These are phyloP conservation scores for Platygyra sinensis DNA, from an alignment of 64 coral and sea anemone species.

Conservation along the genomic window DNA sequence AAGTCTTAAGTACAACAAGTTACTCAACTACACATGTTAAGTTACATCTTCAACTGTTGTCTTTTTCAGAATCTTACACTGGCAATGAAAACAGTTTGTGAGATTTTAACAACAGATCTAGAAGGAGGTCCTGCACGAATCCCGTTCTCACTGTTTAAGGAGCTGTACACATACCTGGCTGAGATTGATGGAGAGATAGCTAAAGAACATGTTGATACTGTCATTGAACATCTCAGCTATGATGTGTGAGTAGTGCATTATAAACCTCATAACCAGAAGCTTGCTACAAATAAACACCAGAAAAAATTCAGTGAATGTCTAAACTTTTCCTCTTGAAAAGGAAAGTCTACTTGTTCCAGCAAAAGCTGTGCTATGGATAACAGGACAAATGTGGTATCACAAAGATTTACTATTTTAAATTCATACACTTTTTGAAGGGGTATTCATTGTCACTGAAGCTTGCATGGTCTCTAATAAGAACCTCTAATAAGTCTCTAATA, in stretches of 20 bases:
- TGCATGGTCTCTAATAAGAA: too few species aligned
- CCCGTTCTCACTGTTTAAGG: slow-evolving; percentile 90
- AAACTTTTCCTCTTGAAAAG: background rate
- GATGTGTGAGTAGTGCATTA: slow-evolving; percentile 85
- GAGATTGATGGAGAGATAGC: slow-evolving; percentile 95
- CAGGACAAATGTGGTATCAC: too few species aligned
- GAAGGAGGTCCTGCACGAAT: slow-evolving; percentile 89
- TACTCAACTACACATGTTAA: too few species aligned
- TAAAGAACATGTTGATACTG: slow-evolving; percentile 89
- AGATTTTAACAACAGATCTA: slow-evolving; percentile 92
- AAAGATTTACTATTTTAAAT: background rate
- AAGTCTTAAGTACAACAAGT: too few species aligned
- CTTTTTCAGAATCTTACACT: slow-evolving; percentile 76
- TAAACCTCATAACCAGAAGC: too few species aligned
- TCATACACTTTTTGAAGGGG: background rate
- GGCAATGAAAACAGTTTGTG: slow-evolving; percentile 97
- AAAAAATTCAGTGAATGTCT: background rate
- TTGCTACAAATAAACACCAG: too few species aligned
- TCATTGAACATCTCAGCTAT: slow-evolving; percentile 93
- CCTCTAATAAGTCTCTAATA: too few species aligned
- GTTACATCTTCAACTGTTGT: background rate
- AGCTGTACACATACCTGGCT: slow-evolving; percentile 89
- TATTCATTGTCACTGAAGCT: too few species aligned
- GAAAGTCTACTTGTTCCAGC: background rate
- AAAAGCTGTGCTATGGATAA: too few species aligned